Base-by-base conservation (phyloP, 1,140 invertebrate species). In the Maniola jurtina region DNA sequence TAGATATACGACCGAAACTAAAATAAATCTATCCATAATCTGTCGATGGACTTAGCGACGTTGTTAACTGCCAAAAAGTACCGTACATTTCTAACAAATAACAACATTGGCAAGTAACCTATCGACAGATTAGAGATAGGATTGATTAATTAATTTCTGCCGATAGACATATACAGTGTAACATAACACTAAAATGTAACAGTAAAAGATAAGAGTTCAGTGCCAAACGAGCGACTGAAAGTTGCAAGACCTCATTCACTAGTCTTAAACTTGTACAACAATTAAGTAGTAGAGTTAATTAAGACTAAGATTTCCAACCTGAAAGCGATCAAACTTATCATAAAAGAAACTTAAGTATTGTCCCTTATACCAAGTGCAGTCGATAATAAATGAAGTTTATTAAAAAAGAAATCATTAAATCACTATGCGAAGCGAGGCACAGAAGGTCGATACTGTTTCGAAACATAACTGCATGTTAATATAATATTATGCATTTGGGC, bases 401-500 rank as follows among this genome's bases (percentile, higher is more conserved):
- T 68, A 65, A 62, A 62, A 67, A 68, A 62, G 66, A 68, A 68
- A 68, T 63, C 66, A 71, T 67, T 59, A 52, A 72, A 69, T 73
- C 62, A 75, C 70, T 64, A 72, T 70, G 63, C 67, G 54, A 68
- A 66, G 35, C 60, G 54, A 40, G 70, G 70, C 62, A 76, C 64
- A 74, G 75, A 84, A 88, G 85, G 85, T 74, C 78, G 67, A 70
- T 60, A 73, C 35, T 66, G 62, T 86, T 82, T 81, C 79, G 80
- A 86, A 84, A 88, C 66, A 61, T 66, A 72, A 74, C 62, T 76
- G 71, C 66, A 81, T 68, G 66, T 83, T 75, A 77, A 79, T 66
- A 77, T 82, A 78, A 83, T 77, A 63, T 67, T 76, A 81, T 83
- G 83, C 76, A 84, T 81, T 70, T 80, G 75, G 81, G 80, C 70